phyloP scores from a whole-genome alignment of 2,888 invertebrate genomes.

The Harpalus rubripes region DNA sequence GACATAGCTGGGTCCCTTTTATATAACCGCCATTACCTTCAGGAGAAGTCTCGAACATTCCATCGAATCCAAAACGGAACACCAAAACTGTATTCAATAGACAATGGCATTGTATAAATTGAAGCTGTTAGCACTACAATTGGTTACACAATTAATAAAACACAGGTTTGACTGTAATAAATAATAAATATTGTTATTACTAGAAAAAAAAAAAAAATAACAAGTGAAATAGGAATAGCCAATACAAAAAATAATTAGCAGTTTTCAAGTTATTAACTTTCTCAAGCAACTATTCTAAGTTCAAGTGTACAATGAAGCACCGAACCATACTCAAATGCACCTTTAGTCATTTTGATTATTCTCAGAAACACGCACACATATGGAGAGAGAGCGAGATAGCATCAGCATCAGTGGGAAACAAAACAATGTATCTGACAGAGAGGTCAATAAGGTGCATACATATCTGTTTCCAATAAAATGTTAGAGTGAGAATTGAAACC shows the following conservation, averaged over 20 bases:
- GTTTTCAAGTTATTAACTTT: background rate
- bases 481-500: slow-evolving; percentile 26
- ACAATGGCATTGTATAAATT: too few relatives aligned
- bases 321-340: slow-evolving; percentile 14
- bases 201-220: too few relatives aligned
- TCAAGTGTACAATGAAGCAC: slow-evolving; percentile 26
- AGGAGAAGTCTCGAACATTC: too few relatives aligned
- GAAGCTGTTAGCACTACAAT: too few relatives aligned
- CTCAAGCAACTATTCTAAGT: slow-evolving; percentile 32
- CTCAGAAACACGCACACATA: slow-evolving; percentile 27
- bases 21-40: too few relatives aligned
- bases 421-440: slow-evolving; percentile 15
- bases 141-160: too few relatives aligned
- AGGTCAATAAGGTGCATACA: background rate
- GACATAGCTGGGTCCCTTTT: too few relatives aligned
- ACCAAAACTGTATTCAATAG: too few relatives aligned
- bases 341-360: slow-evolving; percentile 17
- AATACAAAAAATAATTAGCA: background rate
- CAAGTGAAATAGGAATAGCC: background rate
- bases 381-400: background rate
- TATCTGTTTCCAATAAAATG: slow-evolving; percentile 46
- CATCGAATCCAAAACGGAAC: too few relatives aligned
- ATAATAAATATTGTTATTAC: too few relatives aligned
- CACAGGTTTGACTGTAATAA: too few relatives aligned
- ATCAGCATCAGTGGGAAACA: background rate